phyloP scores from a whole-genome alignment of 2,888 invertebrate genomes.

The Caenorhabditis virilis region DNA sequence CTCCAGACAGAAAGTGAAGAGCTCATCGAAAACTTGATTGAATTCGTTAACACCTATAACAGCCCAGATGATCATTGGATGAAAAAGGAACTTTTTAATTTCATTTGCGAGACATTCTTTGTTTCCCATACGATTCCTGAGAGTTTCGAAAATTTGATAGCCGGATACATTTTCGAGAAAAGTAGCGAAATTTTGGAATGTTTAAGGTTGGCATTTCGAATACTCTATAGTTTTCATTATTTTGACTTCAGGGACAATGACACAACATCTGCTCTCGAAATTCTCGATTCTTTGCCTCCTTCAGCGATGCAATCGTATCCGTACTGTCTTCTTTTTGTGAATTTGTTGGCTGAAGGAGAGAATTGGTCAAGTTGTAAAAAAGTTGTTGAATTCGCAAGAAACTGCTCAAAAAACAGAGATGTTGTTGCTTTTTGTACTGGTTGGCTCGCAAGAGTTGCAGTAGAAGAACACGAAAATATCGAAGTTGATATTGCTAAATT shows the following conservation, averaged over 20 bases:
- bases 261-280: conserved; percentile 15
- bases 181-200: background rate
- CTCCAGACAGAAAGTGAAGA: background rate
- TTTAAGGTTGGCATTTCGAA: background rate
- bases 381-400: background rate
- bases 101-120: conserved; percentile 12
- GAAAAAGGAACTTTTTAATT: conserved; percentile 8
- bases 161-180: background rate
- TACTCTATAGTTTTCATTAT: background rate
- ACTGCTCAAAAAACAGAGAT: background rate
- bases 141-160: background rate
- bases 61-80: background rate
- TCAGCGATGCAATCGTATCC: conserved; percentile 12
- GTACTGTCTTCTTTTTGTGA: conserved; percentile 15
- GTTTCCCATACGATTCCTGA: background rate
- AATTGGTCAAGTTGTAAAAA: conserved; percentile 26
- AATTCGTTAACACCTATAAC: background rate
- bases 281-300: conserved; percentile 5
- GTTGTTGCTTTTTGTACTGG: conserved; percentile 1
- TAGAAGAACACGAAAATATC: conserved; percentile 1
- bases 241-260: conserved; percentile 11
- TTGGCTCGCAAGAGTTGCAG: conserved; percentile 16
- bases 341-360: conserved; percentile 21
- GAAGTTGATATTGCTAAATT: no score
- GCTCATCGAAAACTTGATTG: background rate